Conservation (phyloP, 2,888 invertebrate species). For the Eilema griseolum region DNA sequence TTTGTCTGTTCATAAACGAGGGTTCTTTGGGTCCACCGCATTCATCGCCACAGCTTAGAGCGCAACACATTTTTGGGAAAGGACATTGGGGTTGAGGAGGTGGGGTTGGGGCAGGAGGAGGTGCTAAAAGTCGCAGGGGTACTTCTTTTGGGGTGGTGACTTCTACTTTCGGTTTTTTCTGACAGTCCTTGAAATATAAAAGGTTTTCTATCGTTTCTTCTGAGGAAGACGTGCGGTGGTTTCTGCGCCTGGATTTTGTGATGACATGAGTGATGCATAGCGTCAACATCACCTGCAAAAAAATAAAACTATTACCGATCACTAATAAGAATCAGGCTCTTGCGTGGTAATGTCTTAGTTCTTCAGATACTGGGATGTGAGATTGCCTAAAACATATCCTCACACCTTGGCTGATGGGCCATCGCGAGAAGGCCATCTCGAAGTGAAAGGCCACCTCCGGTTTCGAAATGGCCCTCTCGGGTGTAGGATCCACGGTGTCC, state of each 20-base stretch:
- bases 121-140: not conserved
- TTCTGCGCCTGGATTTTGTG: conserved; percentile 46
- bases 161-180: conserved; percentile 53
- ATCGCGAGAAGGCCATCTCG: too few species aligned
- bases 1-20: conserved; percentile 48
- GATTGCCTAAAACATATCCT: too few species aligned
- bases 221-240: conserved; percentile 60
- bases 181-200: conserved; percentile 76
- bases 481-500: too few species aligned
- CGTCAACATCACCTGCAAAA: conserved; percentile 62
- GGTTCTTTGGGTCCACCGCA: conserved; percentile 47
- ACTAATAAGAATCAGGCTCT: too few species aligned
- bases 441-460: too few species aligned
- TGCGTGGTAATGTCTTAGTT: too few species aligned
- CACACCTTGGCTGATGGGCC: too few species aligned
- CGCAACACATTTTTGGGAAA: conserved; percentile 76
- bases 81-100: conserved; percentile 54
- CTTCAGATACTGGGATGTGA: too few species aligned
- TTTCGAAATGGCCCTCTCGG: too few species aligned
- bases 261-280: conserved; percentile 57
- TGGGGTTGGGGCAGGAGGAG: conserved; percentile 9
- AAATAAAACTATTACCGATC: not conserved
- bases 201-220: conserved; percentile 80
- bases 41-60: conserved; percentile 73
- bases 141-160: not conserved